Evolutionary conservation across 2,113 vertebrate species (phyloP).

Genomic region (Pachycephala philippinensis): DNA sequence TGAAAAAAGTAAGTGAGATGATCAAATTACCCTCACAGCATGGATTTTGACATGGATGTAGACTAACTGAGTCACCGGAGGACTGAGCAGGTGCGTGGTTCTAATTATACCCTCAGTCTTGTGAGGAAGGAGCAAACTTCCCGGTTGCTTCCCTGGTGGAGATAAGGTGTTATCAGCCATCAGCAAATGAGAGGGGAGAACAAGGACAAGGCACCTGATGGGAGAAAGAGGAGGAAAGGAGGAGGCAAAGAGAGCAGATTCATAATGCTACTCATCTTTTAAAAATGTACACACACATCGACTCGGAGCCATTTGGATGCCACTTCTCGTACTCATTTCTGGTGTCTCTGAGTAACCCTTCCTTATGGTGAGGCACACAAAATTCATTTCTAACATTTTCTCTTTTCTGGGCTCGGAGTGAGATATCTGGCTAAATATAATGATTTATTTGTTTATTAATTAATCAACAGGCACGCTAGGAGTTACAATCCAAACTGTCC

Average conservation of each 20-base stretch:
- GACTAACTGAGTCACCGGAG: slow-evolving; percentile 48
- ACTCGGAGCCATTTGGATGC: neutral
- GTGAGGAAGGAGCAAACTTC: slow-evolving; percentile 53
- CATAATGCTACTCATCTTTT: neutral
- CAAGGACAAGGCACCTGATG: slow-evolving; percentile 59
- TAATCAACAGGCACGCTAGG: slow-evolving; percentile 22
- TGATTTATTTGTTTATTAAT: slow-evolving; percentile 48
- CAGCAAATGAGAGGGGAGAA: slow-evolving; percentile 56
- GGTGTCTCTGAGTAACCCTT: neutral
- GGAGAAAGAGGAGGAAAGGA: slow-evolving; percentile 11
- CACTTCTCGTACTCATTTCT: neutral
- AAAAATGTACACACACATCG: neutral
- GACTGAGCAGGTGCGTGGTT: slow-evolving; percentile 59
- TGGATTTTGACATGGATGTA: slow-evolving; percentile 63
- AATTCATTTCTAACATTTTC: neutral
- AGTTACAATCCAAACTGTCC: slow-evolving; percentile 12
- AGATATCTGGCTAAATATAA: slow-evolving; percentile 21
- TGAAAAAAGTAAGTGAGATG: slow-evolving; percentile 23
- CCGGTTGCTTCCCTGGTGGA: slow-evolving; percentile 54
- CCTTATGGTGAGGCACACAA: neutral
- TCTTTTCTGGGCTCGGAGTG: neutral
- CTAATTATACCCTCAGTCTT: slow-evolving; percentile 63
- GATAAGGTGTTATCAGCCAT: slow-evolving; percentile 61
- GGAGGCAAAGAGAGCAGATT: neutral
- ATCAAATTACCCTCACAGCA: slow-evolving; percentile 60